phyloP scores from a whole-genome alignment of 2,797 vertebrate genomes.

The Amazona finschi region DNA sequence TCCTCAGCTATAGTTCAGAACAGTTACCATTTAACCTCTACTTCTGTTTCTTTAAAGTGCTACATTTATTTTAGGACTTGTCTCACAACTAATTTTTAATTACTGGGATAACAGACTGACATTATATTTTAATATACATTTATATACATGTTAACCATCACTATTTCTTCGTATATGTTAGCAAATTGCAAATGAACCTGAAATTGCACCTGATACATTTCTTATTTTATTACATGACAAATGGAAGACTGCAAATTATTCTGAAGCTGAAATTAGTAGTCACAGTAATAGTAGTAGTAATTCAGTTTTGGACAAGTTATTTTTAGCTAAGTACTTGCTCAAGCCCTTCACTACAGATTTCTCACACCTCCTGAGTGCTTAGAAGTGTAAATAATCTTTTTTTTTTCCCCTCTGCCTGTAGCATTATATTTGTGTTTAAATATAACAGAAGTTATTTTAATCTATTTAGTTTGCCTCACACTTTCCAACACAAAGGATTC shows the following conservation, averaged over 20 bases:
- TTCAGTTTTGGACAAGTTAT: constrained; percentile 41
- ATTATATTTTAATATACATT: not conserved
- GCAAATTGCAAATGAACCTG: not conserved
- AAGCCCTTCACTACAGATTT: constrained; percentile 34
- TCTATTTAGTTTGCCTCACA: constrained; percentile 39
- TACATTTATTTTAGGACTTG: constrained; percentile 5
- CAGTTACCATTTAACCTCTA: not conserved
- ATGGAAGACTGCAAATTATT: not conserved
- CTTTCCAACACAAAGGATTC: constrained; percentile 52
- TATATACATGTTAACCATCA: not conserved
- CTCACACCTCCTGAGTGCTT: constrained; percentile 26
- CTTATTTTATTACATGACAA: not conserved
- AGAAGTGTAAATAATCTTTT: constrained; percentile 31
- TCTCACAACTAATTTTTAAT: constrained; percentile 21
- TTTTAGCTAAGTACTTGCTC: constrained; percentile 37
- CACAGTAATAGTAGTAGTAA: constrained; percentile 19
- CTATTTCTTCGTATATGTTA: not conserved
- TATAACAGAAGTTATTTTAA: constrained; percentile 35
- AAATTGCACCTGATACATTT: not conserved
- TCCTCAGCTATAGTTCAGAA: not conserved
- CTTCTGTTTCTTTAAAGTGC: not conserved
- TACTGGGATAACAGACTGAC: not conserved
- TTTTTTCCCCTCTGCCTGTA: not conserved
- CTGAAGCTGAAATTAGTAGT: constrained; percentile 30
- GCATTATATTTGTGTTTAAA: constrained; percentile 50